Evolutionary conservation across 2,888 invertebrate genomes (phyloP).

Genomic region (Cerastis rubricosa): DNA sequence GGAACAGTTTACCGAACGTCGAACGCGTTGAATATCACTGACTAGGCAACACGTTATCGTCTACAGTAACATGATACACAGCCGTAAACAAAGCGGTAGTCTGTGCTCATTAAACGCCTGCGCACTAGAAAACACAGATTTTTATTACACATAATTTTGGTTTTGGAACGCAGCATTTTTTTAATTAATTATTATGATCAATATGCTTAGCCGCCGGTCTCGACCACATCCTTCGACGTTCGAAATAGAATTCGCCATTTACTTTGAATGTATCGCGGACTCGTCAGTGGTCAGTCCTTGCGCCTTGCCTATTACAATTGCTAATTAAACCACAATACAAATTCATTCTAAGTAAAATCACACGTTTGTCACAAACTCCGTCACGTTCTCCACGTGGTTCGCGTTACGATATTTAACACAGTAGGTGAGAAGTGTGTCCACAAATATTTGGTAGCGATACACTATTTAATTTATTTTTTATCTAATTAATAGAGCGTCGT

Average conservation of each 20-base stretch:
- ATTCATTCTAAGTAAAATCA: slow-evolving; percentile 52
- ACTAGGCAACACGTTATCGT: slow-evolving; percentile 77
- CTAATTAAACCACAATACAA: slow-evolving; percentile 44
- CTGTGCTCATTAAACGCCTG: slow-evolving; percentile 72
- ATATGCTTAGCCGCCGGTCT: neutral
- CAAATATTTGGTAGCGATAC: slow-evolving; percentile 47
- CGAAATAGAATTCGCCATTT: neutral
- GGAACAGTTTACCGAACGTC: slow-evolving; percentile 38
- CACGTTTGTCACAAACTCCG: slow-evolving; percentile 49
- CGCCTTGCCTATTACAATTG: slow-evolving; percentile 21
- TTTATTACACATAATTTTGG: slow-evolving; percentile 46
- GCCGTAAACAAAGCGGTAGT: slow-evolving; percentile 78
- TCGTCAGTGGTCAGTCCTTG: neutral
- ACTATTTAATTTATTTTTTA: slow-evolving; percentile 55
- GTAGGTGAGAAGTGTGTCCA: slow-evolving; percentile 44
- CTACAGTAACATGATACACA: slow-evolving; percentile 74
- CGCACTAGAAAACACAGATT: slow-evolving; percentile 65
- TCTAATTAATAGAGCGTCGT: slow-evolving; percentile 63
- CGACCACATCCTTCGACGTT: slow-evolving; percentile 15
- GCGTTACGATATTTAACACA: slow-evolving; percentile 47
- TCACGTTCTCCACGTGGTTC: slow-evolving; percentile 60
- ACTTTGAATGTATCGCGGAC: slow-evolving; percentile 3
- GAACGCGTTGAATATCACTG: slow-evolving; percentile 64
- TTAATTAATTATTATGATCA: neutral
- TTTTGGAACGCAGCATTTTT: slow-evolving; percentile 33